Conservation (phyloP, 2,113 vertebrate species). For the Seriola aureovittata region DNA sequence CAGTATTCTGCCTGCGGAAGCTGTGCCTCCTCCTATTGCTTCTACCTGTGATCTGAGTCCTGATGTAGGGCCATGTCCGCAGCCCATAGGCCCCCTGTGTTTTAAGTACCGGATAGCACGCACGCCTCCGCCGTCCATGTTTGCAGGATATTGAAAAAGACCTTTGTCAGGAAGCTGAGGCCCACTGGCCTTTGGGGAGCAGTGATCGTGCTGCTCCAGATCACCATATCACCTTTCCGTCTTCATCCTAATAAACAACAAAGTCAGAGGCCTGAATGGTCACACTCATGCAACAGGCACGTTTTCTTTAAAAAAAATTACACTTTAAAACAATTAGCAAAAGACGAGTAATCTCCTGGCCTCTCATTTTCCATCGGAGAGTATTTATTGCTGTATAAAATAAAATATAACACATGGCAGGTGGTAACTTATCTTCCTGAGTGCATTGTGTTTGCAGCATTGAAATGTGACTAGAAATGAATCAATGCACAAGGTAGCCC, state of each 20-base stretch:
- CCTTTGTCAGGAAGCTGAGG: constrained; percentile 81
- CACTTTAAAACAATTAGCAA: constrained; percentile 1
- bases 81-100: constrained; percentile 61
- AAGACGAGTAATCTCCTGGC: constrained; percentile 7
- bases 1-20: constrained; percentile 56
- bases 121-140: constrained; percentile 55
- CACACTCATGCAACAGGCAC: constrained; percentile 37
- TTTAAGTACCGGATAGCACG: constrained; percentile 71
- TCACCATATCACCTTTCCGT: constrained; percentile 77
- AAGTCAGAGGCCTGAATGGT: constrained; percentile 38
- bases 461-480: constrained; percentile 72
- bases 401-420: constrained; percentile 49
- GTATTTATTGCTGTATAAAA: constrained; percentile 51
- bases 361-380: constrained; percentile 12
- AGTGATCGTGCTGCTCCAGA: constrained; percentile 63
- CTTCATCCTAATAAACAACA: constrained; percentile 66
- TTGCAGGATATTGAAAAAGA: constrained; percentile 86
- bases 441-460: constrained; percentile 60
- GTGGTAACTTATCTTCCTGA: constrained; percentile 50
- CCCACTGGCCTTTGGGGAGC: constrained; percentile 67
- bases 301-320: constrained; percentile 9
- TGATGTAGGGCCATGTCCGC: constrained; percentile 41
- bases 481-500: constrained; percentile 63
- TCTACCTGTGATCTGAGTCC: constrained; percentile 76
- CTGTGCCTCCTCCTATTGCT: constrained; percentile 75